Evolutionary conservation across 1,140 invertebrate species (phyloP).

Genomic region (Orchesella cincta): DNA sequence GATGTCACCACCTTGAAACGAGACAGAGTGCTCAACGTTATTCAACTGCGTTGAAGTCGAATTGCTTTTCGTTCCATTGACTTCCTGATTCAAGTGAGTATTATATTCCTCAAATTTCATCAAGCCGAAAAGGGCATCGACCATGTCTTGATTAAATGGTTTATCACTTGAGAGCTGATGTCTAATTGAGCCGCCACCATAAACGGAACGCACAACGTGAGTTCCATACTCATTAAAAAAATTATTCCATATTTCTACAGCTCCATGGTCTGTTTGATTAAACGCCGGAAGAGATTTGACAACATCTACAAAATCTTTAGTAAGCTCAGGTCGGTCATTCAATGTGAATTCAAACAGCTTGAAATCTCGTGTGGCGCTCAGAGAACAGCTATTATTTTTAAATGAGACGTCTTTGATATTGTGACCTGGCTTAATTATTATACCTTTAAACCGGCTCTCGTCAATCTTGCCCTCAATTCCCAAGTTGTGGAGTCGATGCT

Average conservation of each 20-base stretch:
- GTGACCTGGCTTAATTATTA: neutral
- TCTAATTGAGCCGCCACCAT: conserved; percentile 35
- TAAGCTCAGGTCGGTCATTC: conserved; percentile 18
- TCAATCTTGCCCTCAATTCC: neutral
- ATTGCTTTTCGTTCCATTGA: no score
- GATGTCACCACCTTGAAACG: neutral
- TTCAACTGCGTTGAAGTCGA: no score
- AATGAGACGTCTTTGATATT: neutral
- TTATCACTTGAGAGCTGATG: neutral
- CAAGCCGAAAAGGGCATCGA: neutral
- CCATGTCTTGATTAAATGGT: neutral
- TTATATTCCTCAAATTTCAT: conserved; percentile 6
- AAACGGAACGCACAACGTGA: conserved; percentile 33
- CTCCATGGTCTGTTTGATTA: conserved; percentile 16
- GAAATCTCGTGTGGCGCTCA: neutral
- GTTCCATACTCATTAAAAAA: conserved; percentile 37
- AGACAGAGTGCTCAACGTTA: no score
- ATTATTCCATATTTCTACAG: conserved; percentile 2
- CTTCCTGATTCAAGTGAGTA: no score
- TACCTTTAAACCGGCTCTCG: no score
- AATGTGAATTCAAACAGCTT: conserved; percentile 27
- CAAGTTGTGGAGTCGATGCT: neutral
- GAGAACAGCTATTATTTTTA: neutral
- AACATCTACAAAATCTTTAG: no score
- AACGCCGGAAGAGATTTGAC: no score